Conservation (phyloP, 1,140 invertebrate genomes). For the Eurosta solidaginis region DNA sequence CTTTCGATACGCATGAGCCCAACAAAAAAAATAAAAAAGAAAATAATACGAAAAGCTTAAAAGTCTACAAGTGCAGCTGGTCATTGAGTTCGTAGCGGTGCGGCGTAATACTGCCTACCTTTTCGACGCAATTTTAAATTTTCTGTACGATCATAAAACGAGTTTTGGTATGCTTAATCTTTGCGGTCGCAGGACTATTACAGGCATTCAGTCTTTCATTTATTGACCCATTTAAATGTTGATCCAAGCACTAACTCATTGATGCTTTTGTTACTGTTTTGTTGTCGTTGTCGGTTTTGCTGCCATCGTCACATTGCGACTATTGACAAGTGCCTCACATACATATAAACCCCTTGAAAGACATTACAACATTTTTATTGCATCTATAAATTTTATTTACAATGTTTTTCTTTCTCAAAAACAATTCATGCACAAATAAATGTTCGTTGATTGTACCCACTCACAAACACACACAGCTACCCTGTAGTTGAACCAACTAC, state of each 20-base stretch:
- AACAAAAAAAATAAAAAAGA: neutral
- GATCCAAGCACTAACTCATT: too few relatives aligned
- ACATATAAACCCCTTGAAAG: slow-evolving; percentile 7
- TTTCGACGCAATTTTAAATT: neutral
- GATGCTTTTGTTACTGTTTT: too few relatives aligned
- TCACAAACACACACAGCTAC: neutral
- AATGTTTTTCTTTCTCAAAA: neutral
- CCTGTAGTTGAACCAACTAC: too few relatives aligned
- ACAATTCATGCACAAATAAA: neutral
- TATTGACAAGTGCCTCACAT: neutral
- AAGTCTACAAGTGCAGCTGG: neutral
- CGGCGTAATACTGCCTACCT: neutral
- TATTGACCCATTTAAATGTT: too few relatives aligned
- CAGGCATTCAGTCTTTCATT: too few relatives aligned
- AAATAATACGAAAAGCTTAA: neutral
- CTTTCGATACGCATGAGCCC: neutral
- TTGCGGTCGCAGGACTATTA: neutral
- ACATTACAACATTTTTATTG: slow-evolving; percentile 21
- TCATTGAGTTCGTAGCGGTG: neutral
- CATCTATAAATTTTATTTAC: slow-evolving; percentile 30
- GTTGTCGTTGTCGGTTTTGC: neutral
- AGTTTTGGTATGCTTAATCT: neutral
- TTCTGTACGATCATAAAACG: neutral
- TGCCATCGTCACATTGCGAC: neutral
- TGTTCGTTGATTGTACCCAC: too few relatives aligned